Base-by-base conservation (phyloP, 2,888 invertebrate genomes). In the Mimas tiliae region DNA sequence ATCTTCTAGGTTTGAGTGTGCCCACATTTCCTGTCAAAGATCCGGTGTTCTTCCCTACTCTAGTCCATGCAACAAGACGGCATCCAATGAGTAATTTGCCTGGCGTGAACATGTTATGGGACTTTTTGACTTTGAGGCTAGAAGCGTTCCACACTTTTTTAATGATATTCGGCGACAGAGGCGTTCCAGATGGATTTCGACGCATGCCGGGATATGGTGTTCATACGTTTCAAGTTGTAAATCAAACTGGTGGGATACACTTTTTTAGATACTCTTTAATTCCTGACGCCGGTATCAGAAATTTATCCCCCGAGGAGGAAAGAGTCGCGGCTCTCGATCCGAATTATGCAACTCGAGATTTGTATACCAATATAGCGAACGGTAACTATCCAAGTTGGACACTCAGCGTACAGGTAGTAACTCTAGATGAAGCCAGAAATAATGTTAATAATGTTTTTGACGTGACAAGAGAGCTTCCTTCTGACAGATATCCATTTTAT, bases 131-230 rank as follows among this genome's bases (percentile, higher is more conserved):
- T 0, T 91, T 97, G 52, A 94, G 97, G 51, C 97, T 98, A 0
- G 97, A 98, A 86, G 94, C 96, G 0, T 94, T 96, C 4, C 97
- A 98, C 83, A 96, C 97, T 6, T 89, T 95, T 12, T 91, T 96
- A 82, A 96, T 98, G 91, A 86, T 97, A 69, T 96, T 97, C 78
- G 95, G 97, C 7, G 98, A 98, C 88, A 95, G 97, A 74, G 98
- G 98, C 12, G 96, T 97, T 70, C 98, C 98, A 0, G 97, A 98
- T 84, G 98, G 98, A 8, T 96, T 95, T 85, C 95, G 98, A 66
- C 96, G 96, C 85, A 98, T 98, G 98, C 96, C 98, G 78, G 97
- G 96, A 48, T 98, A 97, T 78, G 97, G 98, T 1, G 96, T 97
- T 0, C 98, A 98, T 83, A 97, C 98, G 0, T 99, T 97, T 85